Evolutionary conservation across 2,888 invertebrate species (phyloP).

Genomic region (Hoplodrina ambigua): DNA sequence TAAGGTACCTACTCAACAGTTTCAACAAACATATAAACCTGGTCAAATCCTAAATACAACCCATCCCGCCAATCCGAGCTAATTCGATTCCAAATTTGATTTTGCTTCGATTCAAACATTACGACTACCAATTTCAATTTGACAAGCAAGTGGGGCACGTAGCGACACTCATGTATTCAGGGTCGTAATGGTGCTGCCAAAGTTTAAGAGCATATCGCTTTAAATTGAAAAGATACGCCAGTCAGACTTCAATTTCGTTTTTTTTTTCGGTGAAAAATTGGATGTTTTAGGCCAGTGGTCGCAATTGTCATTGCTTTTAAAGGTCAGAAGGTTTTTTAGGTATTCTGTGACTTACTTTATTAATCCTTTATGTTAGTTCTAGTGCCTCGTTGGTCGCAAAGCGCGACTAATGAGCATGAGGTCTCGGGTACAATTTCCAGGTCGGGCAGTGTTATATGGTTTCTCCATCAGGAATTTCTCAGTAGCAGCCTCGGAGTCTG

Average conservation of each 20-base stretch:
- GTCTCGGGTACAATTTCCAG: too few relatives aligned
- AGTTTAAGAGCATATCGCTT: constrained; percentile 45
- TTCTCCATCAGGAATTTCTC: too few relatives aligned
- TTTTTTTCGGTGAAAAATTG: constrained; percentile 6
- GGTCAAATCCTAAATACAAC: constrained; percentile 14
- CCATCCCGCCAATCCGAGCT: constrained; percentile 25
- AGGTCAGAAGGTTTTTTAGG: neutral
- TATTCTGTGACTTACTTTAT: neutral
- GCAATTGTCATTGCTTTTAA: neutral
- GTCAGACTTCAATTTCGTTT: constrained; percentile 9
- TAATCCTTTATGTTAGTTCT: too few relatives aligned
- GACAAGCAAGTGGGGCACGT: constrained; percentile 42
- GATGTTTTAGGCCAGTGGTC: neutral
- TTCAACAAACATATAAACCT: constrained; percentile 16
- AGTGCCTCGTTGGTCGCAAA: too few relatives aligned
- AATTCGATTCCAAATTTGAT: constrained; percentile 56
- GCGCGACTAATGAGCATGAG: too few relatives aligned
- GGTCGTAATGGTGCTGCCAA: constrained; percentile 42
- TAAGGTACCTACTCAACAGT: constrained; percentile 16
- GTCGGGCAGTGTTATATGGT: neutral
- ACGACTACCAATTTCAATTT: constrained; percentile 58
- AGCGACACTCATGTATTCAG: constrained; percentile 28
- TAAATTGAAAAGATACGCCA: constrained; percentile 42
- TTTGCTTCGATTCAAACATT: constrained; percentile 44
- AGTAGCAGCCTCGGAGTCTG: too few relatives aligned